Conservation (phyloP, 2,113 vertebrate species). For the Oreochromis spilurus region DNA sequence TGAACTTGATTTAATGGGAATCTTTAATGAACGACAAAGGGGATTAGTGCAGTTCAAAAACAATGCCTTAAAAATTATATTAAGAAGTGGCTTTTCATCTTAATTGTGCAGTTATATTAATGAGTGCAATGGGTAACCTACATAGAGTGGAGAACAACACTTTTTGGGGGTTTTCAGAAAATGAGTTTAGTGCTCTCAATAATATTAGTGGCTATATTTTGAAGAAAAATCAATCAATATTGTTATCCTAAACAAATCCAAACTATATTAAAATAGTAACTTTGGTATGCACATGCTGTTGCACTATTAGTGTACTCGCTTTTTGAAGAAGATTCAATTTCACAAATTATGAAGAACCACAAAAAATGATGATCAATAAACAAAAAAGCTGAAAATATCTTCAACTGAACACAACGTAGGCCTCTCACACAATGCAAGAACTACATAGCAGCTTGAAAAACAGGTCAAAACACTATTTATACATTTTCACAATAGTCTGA, state of each 20-base stretch:
- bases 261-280: background rate
- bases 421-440: background rate
- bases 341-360: background rate
- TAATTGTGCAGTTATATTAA: constrained; percentile 57
- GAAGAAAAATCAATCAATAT: background rate
- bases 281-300: background rate
- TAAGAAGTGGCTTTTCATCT: constrained; percentile 43
- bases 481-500: background rate
- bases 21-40: constrained; percentile 61
- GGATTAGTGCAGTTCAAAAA: constrained; percentile 62
- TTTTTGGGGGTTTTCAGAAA: background rate
- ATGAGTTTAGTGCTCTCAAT: background rate
- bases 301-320: background rate
- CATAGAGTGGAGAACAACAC: background rate
- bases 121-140: constrained; percentile 44
- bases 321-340: background rate
- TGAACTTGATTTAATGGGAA: constrained; percentile 55
- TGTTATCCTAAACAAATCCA: background rate
- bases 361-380: background rate
- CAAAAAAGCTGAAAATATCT: background rate
- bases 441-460: background rate
- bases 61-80: constrained; percentile 60
- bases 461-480: constrained; percentile 17
- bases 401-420: background rate
- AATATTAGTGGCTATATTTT: background rate